Evolutionary conservation across 2,113 vertebrate species (phyloP).

Genomic region (Arvicanthis niloticus): DNA sequence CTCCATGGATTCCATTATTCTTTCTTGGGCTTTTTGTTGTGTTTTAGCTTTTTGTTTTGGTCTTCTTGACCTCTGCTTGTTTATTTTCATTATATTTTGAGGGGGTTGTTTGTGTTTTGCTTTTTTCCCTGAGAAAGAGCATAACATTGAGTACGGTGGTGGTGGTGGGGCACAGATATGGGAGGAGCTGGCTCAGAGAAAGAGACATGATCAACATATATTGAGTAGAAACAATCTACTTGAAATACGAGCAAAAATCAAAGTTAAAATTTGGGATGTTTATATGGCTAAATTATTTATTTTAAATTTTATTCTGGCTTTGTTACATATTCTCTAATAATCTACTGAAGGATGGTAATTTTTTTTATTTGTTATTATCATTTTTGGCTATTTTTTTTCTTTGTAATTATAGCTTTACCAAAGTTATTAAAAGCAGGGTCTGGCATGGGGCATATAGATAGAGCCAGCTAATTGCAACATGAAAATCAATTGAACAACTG

Average conservation of each 20-base stretch:
- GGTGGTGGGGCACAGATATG: no score
- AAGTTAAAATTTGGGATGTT: slow-evolving; percentile 43
- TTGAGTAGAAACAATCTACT: background rate
- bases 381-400: slow-evolving; percentile 35
- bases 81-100: background rate
- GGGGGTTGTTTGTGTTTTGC: background rate
- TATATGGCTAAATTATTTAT: background rate
- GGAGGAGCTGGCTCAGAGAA: background rate
- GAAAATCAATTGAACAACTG: background rate
- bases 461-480: slow-evolving; percentile 8
- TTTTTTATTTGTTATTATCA: slow-evolving; percentile 11
- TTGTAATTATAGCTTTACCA: background rate
- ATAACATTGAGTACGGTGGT: no score
- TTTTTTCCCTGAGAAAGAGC: background rate
- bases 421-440: slow-evolving; percentile 14
- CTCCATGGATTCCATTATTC: no score
- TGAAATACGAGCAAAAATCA: background rate
- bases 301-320: background rate
- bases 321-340: background rate
- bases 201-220: background rate
- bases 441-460: background rate
- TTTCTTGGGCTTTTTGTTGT: background rate
- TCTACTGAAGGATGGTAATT: slow-evolving; percentile 6
- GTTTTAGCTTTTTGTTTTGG: background rate
- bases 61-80: background rate